phyloP scores from a whole-genome alignment of 2,797 vertebrate genomes.

The Pantherophis alleghaniensis region DNA sequence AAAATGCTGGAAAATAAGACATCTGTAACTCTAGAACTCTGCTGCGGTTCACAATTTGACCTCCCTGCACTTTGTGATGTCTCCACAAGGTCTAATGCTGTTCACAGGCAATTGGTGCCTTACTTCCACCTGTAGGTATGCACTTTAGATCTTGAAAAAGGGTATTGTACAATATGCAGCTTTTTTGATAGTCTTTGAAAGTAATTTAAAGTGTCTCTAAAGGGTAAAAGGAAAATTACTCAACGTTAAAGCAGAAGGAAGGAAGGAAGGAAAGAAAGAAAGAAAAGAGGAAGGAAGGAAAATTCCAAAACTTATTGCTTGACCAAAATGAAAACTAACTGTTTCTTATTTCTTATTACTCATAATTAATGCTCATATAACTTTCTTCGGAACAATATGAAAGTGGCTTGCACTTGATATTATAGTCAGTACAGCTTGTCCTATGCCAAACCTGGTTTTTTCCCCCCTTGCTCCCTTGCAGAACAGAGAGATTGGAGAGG shows the following conservation, averaged over 20 bases:
- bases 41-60: not conserved
- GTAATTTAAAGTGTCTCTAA: not conserved
- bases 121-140: not conserved
- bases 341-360: not conserved
- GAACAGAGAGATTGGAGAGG: not conserved
- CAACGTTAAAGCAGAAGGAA: not conserved
- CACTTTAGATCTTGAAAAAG: not conserved
- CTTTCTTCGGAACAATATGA: not conserved
- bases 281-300: no score
- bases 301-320: not conserved
- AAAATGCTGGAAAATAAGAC: not conserved
- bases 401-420: not conserved
- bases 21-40: not conserved
- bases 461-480: not conserved
- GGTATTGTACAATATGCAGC: not conserved
- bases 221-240: not conserved
- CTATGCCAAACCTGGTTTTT: not conserved
- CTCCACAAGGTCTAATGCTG: not conserved
- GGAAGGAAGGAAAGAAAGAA: no score
- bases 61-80: not conserved
- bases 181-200: not conserved
- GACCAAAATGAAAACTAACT: not conserved
- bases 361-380: not conserved
- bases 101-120: not conserved
- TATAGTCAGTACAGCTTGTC: no score